Evolutionary conservation across 2,113 vertebrate genomes (phyloP).

Genomic region (Lycaon pictus): DNA sequence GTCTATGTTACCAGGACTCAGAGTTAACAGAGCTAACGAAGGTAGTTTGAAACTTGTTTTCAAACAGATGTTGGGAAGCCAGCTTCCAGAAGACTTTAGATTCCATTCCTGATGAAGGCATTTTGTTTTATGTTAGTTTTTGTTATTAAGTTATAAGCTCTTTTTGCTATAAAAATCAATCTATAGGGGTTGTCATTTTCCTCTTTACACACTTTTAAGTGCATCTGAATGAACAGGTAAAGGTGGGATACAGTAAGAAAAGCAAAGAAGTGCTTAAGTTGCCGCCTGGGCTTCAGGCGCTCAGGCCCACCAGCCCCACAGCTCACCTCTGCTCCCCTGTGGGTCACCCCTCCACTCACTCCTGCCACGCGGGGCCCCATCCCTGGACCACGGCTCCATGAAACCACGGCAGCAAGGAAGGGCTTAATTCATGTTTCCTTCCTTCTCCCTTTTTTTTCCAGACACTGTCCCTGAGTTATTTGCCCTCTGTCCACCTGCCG

Average conservation of each 20-base stretch:
- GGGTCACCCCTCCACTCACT: too few relatives aligned
- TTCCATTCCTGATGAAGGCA: not conserved
- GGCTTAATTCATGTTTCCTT: not conserved
- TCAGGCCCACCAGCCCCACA: fast-evolving
- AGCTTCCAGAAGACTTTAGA: not conserved
- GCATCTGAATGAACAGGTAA: not conserved
- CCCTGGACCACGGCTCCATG: not conserved
- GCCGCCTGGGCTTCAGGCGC: too few relatives aligned
- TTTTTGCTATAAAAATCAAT: conserved; percentile 3
- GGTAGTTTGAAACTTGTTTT: not conserved
- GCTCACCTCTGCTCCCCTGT: not conserved
- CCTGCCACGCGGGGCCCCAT: too few relatives aligned
- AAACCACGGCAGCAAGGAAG: not conserved
- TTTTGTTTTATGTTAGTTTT: conserved; percentile 28
- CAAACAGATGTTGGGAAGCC: not conserved
- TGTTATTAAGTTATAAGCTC: not conserved
- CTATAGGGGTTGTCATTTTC: not conserved
- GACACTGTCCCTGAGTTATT: not conserved
- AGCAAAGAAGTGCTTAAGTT: not conserved
- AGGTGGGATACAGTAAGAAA: not conserved
- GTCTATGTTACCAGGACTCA: not conserved
- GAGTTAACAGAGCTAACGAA: not conserved
- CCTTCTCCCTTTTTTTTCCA: not conserved
- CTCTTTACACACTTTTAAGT: not conserved
- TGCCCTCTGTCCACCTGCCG: not conserved